Conservation (phyloP, 2,113 vertebrate species). For the Papio anubis region DNA sequence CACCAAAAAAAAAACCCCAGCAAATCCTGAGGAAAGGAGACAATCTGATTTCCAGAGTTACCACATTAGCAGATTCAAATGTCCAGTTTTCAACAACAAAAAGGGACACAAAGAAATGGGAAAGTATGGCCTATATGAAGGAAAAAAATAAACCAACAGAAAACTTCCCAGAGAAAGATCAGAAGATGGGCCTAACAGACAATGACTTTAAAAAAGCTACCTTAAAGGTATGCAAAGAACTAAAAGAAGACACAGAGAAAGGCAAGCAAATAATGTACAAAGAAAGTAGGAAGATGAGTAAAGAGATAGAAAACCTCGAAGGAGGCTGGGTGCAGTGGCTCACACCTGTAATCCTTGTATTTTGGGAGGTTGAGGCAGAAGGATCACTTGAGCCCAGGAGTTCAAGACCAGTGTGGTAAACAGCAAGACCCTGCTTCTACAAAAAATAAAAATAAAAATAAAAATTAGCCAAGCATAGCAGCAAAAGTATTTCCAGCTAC, state of each 20-base stretch:
- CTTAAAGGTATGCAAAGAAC: background rate
- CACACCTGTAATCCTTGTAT: no score
- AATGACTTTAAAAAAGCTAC: background rate
- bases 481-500: no score
- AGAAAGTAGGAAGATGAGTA: background rate
- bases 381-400: no score
- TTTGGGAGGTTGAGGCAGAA: no score
- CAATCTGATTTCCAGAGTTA: background rate
- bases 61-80: background rate
- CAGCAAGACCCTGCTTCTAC: no score
- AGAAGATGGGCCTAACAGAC: background rate
- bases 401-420: no score
- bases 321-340: background rate
- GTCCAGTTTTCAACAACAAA: background rate
- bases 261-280: background rate
- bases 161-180: background rate
- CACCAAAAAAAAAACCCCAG: background rate
- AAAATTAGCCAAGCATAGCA: no score
- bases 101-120: background rate
- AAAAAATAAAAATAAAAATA: no score
- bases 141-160: conserved; percentile 7
- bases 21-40: background rate
- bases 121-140: background rate
- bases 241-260: background rate
- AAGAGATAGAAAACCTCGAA: background rate